phyloP scores from a whole-genome alignment of 2,888 invertebrate species.

The Eristalis tenax region DNA sequence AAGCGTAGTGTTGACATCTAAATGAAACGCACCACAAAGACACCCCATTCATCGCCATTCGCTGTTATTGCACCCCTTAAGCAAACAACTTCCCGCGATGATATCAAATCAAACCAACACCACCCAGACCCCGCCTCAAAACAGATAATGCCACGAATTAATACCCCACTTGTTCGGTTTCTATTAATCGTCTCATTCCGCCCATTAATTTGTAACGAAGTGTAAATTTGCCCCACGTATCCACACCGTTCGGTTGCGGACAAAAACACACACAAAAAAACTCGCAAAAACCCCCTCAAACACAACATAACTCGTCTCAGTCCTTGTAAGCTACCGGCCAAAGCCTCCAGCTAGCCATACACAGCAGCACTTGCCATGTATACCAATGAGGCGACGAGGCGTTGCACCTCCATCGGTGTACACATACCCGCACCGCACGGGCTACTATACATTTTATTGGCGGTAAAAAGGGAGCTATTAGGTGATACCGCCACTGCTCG shows the following conservation, averaged over 20 bases:
- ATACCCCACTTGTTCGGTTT: background rate
- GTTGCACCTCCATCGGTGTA: background rate
- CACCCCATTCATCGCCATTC: background rate
- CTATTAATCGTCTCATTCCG: slow-evolving; percentile 26
- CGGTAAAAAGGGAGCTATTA: slow-evolving; percentile 55
- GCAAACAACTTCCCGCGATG: background rate
- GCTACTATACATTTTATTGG: slow-evolving; percentile 17
- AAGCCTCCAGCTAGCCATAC: background rate
- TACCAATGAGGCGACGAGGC: background rate
- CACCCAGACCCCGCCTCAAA: background rate
- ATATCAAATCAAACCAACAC: background rate
- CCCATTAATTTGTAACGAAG: slow-evolving; percentile 41
- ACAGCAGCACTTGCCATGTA: slow-evolving; percentile 4
- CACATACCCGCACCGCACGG: slow-evolving; percentile 19
- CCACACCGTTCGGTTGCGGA: background rate
- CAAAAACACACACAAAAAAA: background rate
- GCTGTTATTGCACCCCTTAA: background rate
- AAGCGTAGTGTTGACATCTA: no score
- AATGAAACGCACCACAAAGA: no score
- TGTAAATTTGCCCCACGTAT: slow-evolving; percentile 43
- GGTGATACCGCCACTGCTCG: slow-evolving; percentile 43
- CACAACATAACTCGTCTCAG: slow-evolving; percentile 38
- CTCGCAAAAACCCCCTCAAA: background rate
- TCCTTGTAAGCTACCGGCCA: background rate
- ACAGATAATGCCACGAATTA: slow-evolving; percentile 3